A percentile compares a stretch with the other conserved stretches of the same genome.
Conservation (phyloP, 2,113 vertebrate genomes). For the Equus przewalskii region DNA sequence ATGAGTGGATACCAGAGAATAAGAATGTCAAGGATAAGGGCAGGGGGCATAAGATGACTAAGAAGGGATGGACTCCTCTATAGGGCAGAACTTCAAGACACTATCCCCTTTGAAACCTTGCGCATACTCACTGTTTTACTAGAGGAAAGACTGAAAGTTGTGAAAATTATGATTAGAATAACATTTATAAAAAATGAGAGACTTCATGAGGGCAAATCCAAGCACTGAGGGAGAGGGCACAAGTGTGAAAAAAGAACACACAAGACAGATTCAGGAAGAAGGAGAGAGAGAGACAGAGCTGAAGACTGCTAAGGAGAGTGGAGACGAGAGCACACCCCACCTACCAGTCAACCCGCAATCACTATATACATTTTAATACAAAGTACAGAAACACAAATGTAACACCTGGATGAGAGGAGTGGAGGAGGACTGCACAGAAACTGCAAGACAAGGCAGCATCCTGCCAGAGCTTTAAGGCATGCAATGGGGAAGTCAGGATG, state of each 20-base stretch:
- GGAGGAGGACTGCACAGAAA: background rate
- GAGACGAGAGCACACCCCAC: background rate
- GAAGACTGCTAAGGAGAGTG: background rate
- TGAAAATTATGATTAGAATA: conserved; percentile 48
- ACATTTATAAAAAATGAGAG: conserved; percentile 5
- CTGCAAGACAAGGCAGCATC: background rate
- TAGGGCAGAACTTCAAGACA: background rate
- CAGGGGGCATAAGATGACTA: background rate
- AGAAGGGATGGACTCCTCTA: background rate
- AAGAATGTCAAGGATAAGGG: background rate
- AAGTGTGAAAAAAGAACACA: background rate
- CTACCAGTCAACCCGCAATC: background rate
- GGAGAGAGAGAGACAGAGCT: background rate
- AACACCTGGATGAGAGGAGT: background rate
- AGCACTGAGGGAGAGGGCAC: background rate
- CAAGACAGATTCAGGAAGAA: background rate
- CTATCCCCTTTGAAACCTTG: background rate
- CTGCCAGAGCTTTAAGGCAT: background rate
- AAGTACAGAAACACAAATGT: background rate
- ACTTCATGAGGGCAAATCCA: background rate
- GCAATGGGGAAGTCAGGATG: background rate
- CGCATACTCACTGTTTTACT: background rate
- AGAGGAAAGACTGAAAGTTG: background rate
- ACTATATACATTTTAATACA: background rate
- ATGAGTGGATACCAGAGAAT: background rate